Percentiles rank a stretch among this genome's conserved stretches.
Conservation (phyloP, 2,113 vertebrate genomes). For the Chinchilla lanigera region DNA sequence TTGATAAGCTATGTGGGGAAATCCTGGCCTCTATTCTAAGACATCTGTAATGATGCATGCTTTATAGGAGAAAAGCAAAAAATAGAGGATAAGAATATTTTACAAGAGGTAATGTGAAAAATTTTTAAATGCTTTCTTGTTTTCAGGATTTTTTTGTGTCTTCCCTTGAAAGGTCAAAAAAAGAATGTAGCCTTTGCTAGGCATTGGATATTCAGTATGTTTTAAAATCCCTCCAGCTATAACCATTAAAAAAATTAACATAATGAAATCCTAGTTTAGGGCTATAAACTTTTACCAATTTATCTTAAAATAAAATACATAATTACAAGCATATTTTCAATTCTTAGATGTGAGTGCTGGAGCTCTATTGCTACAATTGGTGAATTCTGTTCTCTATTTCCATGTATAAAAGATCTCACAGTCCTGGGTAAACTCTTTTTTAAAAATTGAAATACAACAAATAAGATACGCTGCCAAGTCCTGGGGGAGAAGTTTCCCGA, state of each 20-base stretch:
- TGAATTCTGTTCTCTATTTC: constrained; percentile 70
- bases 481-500: constrained; percentile 86
- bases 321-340: constrained; percentile 76
- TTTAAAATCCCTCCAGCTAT: constrained; percentile 66
- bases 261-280: constrained; percentile 67
- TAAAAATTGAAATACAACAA: constrained; percentile 82
- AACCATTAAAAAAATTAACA: constrained; percentile 52
- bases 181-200: constrained; percentile 52
- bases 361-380: constrained; percentile 74
- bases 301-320: constrained; percentile 72
- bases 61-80: constrained; percentile 41
- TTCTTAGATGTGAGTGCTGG: constrained; percentile 69
- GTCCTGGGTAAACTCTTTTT: constrained; percentile 81
- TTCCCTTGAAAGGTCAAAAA: constrained; percentile 70
- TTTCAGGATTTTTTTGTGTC: constrained; percentile 56
- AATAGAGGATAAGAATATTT: not conserved
- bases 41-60: not conserved
- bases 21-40: constrained; percentile 8
- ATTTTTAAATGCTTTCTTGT: constrained; percentile 1
- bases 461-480: constrained; percentile 79
- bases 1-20: not conserved
- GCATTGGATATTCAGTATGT: constrained; percentile 48
- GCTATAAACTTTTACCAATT: constrained; percentile 71
- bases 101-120: constrained; percentile 38
- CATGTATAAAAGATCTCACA: constrained; percentile 81